These are phyloP conservation scores for Drosophila parthenogenetica DNA, from an alignment of 2,888 invertebrate genomes.

Conservation along the genomic window DNA sequence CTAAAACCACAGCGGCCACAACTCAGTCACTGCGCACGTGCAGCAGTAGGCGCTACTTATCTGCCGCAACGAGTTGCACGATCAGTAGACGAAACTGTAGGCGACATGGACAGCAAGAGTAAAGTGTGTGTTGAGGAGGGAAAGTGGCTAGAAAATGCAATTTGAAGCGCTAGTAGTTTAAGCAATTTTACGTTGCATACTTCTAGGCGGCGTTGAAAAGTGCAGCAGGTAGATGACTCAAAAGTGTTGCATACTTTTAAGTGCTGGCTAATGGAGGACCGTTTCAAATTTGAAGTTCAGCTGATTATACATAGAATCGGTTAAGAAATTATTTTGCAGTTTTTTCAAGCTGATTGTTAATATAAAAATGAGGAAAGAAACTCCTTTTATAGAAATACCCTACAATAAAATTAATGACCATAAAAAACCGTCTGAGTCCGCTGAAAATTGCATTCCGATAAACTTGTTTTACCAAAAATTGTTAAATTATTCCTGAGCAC, in stretches of 20 bases:
- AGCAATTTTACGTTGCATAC: constrained; percentile 40
- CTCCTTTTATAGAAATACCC: too few relatives aligned
- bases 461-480: too few relatives aligned
- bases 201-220: constrained; percentile 13
- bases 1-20: constrained; percentile 1
- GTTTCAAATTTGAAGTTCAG: too few relatives aligned
- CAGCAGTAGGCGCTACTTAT: constrained; percentile 49
- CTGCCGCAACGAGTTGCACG: constrained; percentile 69
- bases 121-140: neutral
- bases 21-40: constrained; percentile 45
- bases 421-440: too few relatives aligned
- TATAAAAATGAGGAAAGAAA: too few relatives aligned
- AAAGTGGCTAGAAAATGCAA: constrained; percentile 19
- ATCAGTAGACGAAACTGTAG: constrained; percentile 58
- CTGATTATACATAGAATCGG: too few relatives aligned
- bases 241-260: constrained; percentile 39
- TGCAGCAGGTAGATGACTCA: neutral
- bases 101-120: constrained; percentile 18
- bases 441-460: too few relatives aligned
- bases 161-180: neutral
- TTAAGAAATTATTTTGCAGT: too few relatives aligned
- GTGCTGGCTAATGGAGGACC: neutral
- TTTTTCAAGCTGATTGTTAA: too few relatives aligned
- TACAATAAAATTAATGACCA: too few relatives aligned
- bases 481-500: too few relatives aligned